phyloP scores from a whole-genome alignment of 2,113 vertebrate genomes.

The Cyprinus carpio region DNA sequence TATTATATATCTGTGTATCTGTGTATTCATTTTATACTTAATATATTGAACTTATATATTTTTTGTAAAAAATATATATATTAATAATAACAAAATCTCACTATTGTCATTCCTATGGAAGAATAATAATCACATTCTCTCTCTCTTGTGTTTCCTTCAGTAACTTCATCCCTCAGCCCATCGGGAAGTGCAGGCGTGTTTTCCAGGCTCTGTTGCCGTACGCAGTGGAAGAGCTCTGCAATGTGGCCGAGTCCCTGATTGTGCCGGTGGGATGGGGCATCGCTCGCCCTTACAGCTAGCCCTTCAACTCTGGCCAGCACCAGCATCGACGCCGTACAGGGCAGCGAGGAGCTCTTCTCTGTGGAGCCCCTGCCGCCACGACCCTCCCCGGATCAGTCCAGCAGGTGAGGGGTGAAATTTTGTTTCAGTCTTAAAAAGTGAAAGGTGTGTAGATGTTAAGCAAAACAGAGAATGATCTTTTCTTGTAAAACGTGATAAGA shows the following conservation, averaged over 20 bases:
- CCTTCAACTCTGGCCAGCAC: slow-evolving; percentile 98
- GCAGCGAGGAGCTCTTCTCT: slow-evolving; percentile 96
- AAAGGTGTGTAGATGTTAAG: too few species aligned
- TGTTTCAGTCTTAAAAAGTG: too few species aligned
- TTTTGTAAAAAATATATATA: too few species aligned
- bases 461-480: too few species aligned
- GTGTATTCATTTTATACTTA: too few species aligned
- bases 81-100: too few species aligned
- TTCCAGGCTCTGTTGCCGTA: slow-evolving; percentile 97
- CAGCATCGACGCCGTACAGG: slow-evolving; percentile 98
- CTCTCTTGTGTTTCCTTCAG: slow-evolving; percentile 66
- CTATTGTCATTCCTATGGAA: too few species aligned
- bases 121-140: not conserved
- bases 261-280: slow-evolving; percentile 98
- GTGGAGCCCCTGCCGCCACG: slow-evolving; percentile 95
- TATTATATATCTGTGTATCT: too few species aligned
- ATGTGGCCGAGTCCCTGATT: slow-evolving; percentile 95
- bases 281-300: slow-evolving; percentile 91
- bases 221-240: slow-evolving; percentile 96
- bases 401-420: slow-evolving; percentile 77
- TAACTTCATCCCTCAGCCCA: slow-evolving; percentile 99
- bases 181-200: slow-evolving; percentile 97
- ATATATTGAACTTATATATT: too few species aligned
- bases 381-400: slow-evolving; percentile 95
- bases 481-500: too few species aligned